Percentiles rank a stretch among this genome's conserved stretches.
These are phyloP conservation scores for Tetraodon nigroviridis DNA, from an alignment of 2,113 vertebrate species.

Conservation along the genomic window DNA sequence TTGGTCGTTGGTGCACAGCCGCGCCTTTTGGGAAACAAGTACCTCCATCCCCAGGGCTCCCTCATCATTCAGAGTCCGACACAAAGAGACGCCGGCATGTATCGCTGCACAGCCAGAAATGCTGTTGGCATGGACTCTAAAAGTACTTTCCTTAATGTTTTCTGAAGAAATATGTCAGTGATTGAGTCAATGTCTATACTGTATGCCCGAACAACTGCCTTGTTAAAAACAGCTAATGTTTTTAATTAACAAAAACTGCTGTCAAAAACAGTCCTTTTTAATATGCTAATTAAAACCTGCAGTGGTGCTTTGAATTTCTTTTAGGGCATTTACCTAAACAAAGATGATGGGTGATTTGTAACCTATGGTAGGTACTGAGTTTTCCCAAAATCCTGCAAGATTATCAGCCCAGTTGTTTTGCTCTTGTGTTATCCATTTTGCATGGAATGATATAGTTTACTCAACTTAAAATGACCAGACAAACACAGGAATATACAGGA, in stretches of 20 bases:
- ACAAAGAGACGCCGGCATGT: conserved; percentile 79
- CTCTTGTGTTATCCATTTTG: no score
- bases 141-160: conserved; percentile 83
- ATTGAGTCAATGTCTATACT: conserved; percentile 4
- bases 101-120: conserved; percentile 88
- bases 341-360: not conserved
- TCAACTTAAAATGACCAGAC: no score
- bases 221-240: conserved; percentile 46
- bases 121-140: conserved; percentile 83
- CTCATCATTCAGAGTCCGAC: conserved; percentile 83
- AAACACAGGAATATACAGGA: no score
- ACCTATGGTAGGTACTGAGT: no score
- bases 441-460: no score
- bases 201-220: conserved; percentile 65
- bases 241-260: conserved; percentile 35
- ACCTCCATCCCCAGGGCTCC: conserved; percentile 85
- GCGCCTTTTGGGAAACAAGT: conserved; percentile 83
- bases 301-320: conserved; percentile 4
- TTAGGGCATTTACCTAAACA: not conserved
- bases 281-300: conserved; percentile 2
- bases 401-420: no score
- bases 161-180: conserved; percentile 61
- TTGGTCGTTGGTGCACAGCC: conserved; percentile 77
- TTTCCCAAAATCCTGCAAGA: no score
- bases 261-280: conserved; percentile 31